A percentile compares a stretch with the other conserved stretches of the same genome.
These are phyloP conservation scores for Panthera tigris DNA, from an alignment of 2,113 vertebrate genomes.

Conservation along the genomic window DNA sequence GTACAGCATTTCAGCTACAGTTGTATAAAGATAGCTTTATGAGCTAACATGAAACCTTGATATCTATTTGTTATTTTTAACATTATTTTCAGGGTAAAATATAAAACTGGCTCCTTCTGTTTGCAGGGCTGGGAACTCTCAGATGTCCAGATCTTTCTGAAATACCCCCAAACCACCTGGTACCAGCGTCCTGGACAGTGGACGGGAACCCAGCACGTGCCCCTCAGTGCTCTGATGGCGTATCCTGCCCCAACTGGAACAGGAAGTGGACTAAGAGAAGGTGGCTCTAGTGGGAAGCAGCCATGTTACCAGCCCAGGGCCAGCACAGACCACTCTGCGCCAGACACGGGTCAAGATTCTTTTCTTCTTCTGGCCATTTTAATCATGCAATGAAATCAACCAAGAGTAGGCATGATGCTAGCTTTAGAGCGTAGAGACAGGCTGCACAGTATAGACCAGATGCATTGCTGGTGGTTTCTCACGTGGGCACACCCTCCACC, in stretches of 20 bases:
- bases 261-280: background rate
- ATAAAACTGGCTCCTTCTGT: background rate
- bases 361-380: background rate
- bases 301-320: background rate
- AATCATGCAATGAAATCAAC: background rate
- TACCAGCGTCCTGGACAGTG: background rate
- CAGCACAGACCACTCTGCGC: background rate
- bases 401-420: background rate
- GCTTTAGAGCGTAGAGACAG: background rate
- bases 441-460: background rate
- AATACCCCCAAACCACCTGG: background rate
- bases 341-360: background rate
- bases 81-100: background rate
- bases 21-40: background rate
- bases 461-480: background rate
- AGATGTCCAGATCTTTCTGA: background rate
- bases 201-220: background rate
- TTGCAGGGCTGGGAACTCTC: background rate
- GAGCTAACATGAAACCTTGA: background rate
- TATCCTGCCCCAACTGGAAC: background rate
- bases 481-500: background rate
- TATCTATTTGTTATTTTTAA: background rate
- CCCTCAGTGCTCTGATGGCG: background rate
- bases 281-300: background rate
- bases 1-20: background rate